Evolutionary conservation across 2,888 invertebrate genomes (phyloP).

Genomic region (Bhutanitis thaidina): DNA sequence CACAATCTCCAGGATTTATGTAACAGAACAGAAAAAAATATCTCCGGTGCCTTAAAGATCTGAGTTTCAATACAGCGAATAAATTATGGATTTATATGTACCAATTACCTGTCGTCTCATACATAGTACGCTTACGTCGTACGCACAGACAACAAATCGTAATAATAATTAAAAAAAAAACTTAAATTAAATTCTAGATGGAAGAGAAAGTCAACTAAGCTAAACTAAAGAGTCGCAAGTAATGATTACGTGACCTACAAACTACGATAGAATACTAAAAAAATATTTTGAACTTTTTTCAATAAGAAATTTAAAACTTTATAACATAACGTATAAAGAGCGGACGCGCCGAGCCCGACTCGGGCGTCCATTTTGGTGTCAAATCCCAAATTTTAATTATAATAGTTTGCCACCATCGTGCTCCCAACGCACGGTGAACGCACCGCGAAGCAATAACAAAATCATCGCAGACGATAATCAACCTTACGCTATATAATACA

Average conservation of each 20-base stretch:
- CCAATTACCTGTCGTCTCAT: slow-evolving; percentile 8
- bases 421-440: background rate
- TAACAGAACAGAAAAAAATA: slow-evolving; percentile 31
- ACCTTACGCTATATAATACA: slow-evolving; percentile 63
- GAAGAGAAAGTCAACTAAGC: slow-evolving; percentile 74
- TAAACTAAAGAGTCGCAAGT: slow-evolving; percentile 50
- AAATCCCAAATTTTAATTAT: background rate
- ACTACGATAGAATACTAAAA: slow-evolving; percentile 47
- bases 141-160: slow-evolving; percentile 59
- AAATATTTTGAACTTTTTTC: slow-evolving; percentile 49
- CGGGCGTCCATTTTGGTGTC: background rate
- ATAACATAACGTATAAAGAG: slow-evolving; percentile 4
- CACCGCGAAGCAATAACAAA: slow-evolving; percentile 16
- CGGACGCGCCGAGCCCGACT: background rate
- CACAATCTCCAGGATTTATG: slow-evolving; percentile 59
- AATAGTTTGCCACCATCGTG: background rate
- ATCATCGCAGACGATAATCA: slow-evolving; percentile 37
- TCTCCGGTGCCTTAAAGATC: slow-evolving; percentile 41
- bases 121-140: slow-evolving; percentile 22
- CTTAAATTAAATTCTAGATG: slow-evolving; percentile 68
- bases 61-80: slow-evolving; percentile 50
- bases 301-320: slow-evolving; percentile 22
- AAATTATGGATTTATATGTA: slow-evolving; percentile 41
- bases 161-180: slow-evolving; percentile 58
- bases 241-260: slow-evolving; percentile 42